Base-by-base conservation (phyloP, 2,888 invertebrate species). In the Agrotis segetum region DNA sequence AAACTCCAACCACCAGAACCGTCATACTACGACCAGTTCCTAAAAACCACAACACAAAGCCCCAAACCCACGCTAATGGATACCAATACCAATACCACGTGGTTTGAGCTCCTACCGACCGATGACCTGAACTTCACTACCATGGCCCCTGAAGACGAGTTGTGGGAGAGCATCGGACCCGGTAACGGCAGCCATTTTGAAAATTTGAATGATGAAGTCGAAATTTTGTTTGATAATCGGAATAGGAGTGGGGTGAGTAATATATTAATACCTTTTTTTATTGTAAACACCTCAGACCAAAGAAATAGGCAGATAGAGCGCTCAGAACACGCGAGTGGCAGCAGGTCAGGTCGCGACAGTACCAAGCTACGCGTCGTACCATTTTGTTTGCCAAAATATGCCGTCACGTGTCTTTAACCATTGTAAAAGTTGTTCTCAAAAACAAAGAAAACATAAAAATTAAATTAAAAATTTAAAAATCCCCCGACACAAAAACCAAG, bases 1-100 rank as follows among this genome's bases (percentile, higher is more conserved):
- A 94, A 92, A 77, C 85, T 92, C 0, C 88, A 93, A 9, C 90
- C 91, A 1, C 94, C 92, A 60, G 94, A 95, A 75, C 93, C 92
- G 0, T 92, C 92, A 0, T 96, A 94, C 81, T 96, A 94, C 79
- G 93, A 96, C 72, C 96, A 96, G 77, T 96, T 96, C 80, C 81
- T 96, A 17, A 96, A 95, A 90, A 92, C 95, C 14, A 93, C 96
- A 66, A 91, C 91, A 5, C 62, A 76, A 0, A 52, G 67, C 17
- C 86, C 91, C 17, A 92, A 86, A 81, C 74, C 91, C 70, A 90
- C 91, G 46, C 82, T 82, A 24, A 60, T 82, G 0, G 87, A 91
- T 58, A 66, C 83, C 13, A 93, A 92, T 82, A 94, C 94, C 52
- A 93, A 94, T 81, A 95, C 96, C 67, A 93, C 91, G 4, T 96